These are phyloP conservation scores for Drosophila burlai DNA, from an alignment of 1,140 invertebrate species.

Conservation along the genomic window DNA sequence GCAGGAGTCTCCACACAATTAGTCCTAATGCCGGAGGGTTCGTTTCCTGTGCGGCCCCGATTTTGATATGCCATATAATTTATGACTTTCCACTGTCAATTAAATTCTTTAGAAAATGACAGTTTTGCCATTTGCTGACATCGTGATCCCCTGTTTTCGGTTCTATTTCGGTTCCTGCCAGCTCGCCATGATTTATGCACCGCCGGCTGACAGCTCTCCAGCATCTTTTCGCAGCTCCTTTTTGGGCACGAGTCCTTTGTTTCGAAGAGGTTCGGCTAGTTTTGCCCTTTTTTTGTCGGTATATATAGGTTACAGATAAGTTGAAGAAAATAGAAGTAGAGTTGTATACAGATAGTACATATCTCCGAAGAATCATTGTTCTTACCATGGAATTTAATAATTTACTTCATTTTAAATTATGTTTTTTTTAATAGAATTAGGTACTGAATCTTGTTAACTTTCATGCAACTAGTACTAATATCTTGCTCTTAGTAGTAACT, in stretches of 20 bases:
- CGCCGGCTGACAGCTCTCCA: conserved; percentile 58
- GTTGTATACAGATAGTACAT: not conserved
- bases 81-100: conserved; percentile 81
- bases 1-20: conserved; percentile 44
- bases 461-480: not conserved
- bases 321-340: not conserved
- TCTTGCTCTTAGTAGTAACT: not conserved
- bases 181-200: conserved; percentile 72
- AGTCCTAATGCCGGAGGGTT: conserved; percentile 27
- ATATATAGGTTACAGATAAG: conserved; percentile 17
- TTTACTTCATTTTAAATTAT: not conserved
- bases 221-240: conserved; percentile 53
- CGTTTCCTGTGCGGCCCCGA: conserved; percentile 15
- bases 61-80: conserved; percentile 66
- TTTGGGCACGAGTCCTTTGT: conserved; percentile 26
- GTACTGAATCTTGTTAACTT: no score
- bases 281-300: conserved; percentile 36
- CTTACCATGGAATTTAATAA: rapidly evolving
- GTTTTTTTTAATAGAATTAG: not conserved
- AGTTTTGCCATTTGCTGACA: conserved; percentile 69
- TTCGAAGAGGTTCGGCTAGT: conserved; percentile 60
- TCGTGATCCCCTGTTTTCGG: conserved; percentile 42
- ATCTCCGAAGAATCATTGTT: not conserved
- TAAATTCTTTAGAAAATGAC: conserved; percentile 82
- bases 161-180: conserved; percentile 41